Conservation (phyloP, 2,113 vertebrate species). For the Dermatemys mawii region DNA sequence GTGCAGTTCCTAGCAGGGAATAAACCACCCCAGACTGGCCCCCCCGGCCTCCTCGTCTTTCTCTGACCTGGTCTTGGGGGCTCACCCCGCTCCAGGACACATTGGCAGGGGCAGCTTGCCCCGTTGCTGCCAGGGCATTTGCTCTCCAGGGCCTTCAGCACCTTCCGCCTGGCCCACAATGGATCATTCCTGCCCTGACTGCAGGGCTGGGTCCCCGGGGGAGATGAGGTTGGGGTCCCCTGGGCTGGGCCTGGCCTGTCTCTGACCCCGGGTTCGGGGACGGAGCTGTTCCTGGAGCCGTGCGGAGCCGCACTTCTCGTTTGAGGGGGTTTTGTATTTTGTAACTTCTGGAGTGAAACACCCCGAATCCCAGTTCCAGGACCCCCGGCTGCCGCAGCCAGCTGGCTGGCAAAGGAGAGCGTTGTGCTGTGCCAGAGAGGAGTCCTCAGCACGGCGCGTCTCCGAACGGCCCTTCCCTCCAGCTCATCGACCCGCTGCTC, state of each 20-base stretch:
- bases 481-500: constrained; percentile 1
- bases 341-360: not conserved
- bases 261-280: too few species aligned
- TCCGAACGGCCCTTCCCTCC: not conserved
- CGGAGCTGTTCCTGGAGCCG: too few species aligned
- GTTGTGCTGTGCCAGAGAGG: too few species aligned
- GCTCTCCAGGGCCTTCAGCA: not conserved
- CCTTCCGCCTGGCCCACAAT: not conserved
- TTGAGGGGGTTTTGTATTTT: not conserved
- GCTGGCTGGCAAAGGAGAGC: too few species aligned
- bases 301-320: not conserved
- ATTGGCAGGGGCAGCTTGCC: too few species aligned
- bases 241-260: not conserved
- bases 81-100: not conserved
- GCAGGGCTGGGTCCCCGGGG: not conserved
- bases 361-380: not conserved
- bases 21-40: not conserved
- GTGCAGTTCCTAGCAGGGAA: not conserved
- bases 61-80: too few species aligned
- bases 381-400: too few species aligned
- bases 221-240: not conserved
- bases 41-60: not conserved
- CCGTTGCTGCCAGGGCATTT: not conserved
- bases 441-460: too few species aligned
- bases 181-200: not conserved